Evolutionary conservation across 2,113 vertebrate species (phyloP), one percentile per base, ranked within the genome.

Genomic region (Brachypodius melanocephalos): DNA sequence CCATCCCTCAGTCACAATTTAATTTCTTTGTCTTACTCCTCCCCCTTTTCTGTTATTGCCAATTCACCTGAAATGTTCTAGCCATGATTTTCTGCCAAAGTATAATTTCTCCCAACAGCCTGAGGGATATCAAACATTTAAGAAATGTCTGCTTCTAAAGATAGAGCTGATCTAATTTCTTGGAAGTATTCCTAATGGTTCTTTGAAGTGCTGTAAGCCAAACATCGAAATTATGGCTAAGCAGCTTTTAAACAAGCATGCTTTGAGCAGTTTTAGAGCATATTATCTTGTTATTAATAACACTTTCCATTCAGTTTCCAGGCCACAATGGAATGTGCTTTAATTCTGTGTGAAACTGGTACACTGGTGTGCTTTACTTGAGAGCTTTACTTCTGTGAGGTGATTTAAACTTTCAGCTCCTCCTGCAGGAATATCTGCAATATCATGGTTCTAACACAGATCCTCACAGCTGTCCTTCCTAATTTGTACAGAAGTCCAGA

Each of bases 121-220:
- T 38, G 54, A 78, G 80, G 77, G 48, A 59, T 72, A 79, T 85
- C 43, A 96, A 95, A 90, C 74, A 95, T 89, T 89, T 85, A 73
- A 72, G 61, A 95, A 89, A 88, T 58, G 43, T 25, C 74, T 95
- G 89, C 58, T 93, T 88, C 93, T 95, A 95, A 96, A 95, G 85
- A 95, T 38, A 95, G 91, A 96, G 25, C 49, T 83, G 63, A 95
- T 91, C 81, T 96, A 76, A 95, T 96, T 91, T 85, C 63, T 93
- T 95, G 78, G 81, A 94, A 88, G 68, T 79, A 63, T 91, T 96
- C 85, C 89, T 95, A 95, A 95, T 82, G 76, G 84, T 88, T 88
- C 74, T 95, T 95, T 91, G 74, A 95, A 95, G 51, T 57, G 58
- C 40, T 82, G 36, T 76, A 83, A 93, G 85, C 74, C 85, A 95